Percentiles rank a stretch among this genome's conserved stretches.
phyloP scores from a whole-genome alignment of 2,797 vertebrate species.

The Megaceryle alcyon region DNA sequence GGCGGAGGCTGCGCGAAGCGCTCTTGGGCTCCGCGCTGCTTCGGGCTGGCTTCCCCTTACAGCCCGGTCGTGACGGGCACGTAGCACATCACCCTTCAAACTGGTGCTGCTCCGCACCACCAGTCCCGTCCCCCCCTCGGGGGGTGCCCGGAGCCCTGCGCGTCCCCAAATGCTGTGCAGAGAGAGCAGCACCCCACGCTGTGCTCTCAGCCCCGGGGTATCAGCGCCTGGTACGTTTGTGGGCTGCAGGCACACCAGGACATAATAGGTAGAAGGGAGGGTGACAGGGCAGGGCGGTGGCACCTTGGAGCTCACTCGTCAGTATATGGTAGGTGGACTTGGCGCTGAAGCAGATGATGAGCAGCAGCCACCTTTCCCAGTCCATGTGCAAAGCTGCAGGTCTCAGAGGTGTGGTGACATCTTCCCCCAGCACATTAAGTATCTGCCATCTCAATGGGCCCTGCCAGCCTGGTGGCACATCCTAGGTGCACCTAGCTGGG shows the following conservation, averaged over 20 bases:
- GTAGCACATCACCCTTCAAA: rapidly evolving
- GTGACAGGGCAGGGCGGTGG: rapidly evolving
- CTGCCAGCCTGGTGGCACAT: neutral
- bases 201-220: rapidly evolving
- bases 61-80: too few species aligned
- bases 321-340: rapidly evolving
- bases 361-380: neutral
- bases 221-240: too few species aligned
- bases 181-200: rapidly evolving
- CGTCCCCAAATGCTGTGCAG: neutral
- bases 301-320: neutral
- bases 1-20: neutral
- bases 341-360: neutral
- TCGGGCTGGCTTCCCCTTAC: rapidly evolving
- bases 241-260: neutral
- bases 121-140: rapidly evolving
- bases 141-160: neutral
- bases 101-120: neutral
- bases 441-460: rapidly evolving
- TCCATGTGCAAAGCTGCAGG: neutral
- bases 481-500: too few species aligned
- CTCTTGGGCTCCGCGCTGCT: neutral
- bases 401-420: neutral
- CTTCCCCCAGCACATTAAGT: rapidly evolving
- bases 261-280: neutral